phyloP scores from a whole-genome alignment of 2,888 invertebrate species.

The Andrena hattorfiana region DNA sequence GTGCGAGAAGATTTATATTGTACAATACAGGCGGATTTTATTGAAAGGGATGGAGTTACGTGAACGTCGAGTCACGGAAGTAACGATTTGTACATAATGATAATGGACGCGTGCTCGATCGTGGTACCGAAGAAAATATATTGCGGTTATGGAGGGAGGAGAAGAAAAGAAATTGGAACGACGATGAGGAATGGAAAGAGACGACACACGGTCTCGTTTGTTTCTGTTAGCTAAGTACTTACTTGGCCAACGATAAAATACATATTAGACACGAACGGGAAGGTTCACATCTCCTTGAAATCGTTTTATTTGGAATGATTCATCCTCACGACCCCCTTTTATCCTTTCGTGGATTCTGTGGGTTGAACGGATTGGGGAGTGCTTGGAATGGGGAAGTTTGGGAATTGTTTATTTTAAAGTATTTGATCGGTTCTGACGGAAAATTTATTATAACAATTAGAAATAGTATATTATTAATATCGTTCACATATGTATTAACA shows the following conservation, averaged over 20 bases:
- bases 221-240: slow-evolving; percentile 76
- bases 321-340: background rate
- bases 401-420: too few species aligned
- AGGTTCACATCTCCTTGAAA: background rate
- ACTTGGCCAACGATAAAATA: slow-evolving; percentile 77
- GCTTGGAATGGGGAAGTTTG: too few species aligned
- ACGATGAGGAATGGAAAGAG: slow-evolving; percentile 28
- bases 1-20: slow-evolving; percentile 10
- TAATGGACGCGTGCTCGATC: slow-evolving; percentile 9
- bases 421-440: too few species aligned
- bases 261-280: slow-evolving; percentile 64
- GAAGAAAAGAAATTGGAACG: slow-evolving; percentile 21
- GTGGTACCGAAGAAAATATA: background rate
- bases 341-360: background rate
- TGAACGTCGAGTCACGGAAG: background rate
- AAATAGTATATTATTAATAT: too few species aligned
- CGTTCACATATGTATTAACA: too few species aligned
- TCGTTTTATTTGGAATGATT: background rate
- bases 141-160: background rate
- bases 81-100: slow-evolving; percentile 38
- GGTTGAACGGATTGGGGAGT: too few species aligned
- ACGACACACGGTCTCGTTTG: slow-evolving; percentile 67
- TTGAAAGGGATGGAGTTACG: background rate
- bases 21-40: background rate
- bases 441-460: too few species aligned